phyloP scores from a whole-genome alignment of 2,888 invertebrate genomes.

The Spialia ferax region DNA sequence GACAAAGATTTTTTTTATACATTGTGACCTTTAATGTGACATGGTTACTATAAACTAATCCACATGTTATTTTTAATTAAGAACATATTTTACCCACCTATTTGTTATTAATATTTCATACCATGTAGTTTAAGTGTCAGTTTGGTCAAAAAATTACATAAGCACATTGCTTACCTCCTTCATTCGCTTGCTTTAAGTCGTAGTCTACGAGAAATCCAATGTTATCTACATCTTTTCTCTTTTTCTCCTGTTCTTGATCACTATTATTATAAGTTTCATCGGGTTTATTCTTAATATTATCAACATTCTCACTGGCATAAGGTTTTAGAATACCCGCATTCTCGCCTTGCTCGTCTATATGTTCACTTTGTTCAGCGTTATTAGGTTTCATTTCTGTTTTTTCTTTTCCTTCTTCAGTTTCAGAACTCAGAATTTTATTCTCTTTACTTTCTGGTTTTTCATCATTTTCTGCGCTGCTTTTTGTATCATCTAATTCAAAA shows the following conservation, averaged over 20 bases:
- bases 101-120: neutral
- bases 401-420: neutral
- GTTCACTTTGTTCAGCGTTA: neutral
- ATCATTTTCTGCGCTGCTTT: neutral
- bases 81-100: no score
- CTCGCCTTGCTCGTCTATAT: neutral
- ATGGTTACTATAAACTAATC: no score
- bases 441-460: neutral
- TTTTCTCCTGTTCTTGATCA: constrained; percentile 9
- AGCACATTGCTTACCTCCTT: constrained; percentile 23
- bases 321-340: neutral
- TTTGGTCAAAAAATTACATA: no score
- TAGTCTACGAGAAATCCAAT: constrained; percentile 23
- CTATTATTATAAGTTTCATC: neutral
- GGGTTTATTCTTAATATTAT: neutral
- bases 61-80: no score
- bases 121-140: no score
- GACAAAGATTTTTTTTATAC: neutral
- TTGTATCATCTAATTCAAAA: neutral
- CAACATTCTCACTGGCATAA: neutral
- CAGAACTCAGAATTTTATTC: neutral
- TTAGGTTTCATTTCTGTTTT: neutral
- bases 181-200: constrained; percentile 17
- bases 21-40: no score
- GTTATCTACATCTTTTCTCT: constrained; percentile 4